A percentile compares a stretch with the other conserved stretches of the same genome.
phyloP scores from a whole-genome alignment of 1,140 invertebrate species.

The Cotesia vestalis region DNA sequence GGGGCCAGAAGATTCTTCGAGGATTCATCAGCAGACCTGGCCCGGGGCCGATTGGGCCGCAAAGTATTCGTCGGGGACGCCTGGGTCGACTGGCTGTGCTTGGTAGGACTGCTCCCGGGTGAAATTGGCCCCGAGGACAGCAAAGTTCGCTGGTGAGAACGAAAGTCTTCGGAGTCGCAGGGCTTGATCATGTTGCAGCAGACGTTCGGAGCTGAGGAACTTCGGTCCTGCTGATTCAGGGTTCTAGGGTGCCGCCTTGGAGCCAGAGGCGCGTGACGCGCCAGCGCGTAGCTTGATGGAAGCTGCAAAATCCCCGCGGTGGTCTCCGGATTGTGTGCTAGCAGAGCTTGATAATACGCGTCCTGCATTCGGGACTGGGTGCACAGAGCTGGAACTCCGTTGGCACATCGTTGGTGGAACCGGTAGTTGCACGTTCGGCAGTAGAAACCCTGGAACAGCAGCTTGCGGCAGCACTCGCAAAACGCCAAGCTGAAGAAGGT shows the following conservation, averaged over 20 bases:
- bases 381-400: constrained; percentile 84
- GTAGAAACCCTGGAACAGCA: constrained; percentile 93
- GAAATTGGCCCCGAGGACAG: constrained; percentile 54
- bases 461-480: constrained; percentile 90
- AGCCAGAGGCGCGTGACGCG: constrained; percentile 56
- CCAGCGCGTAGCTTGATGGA: constrained; percentile 60
- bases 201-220: constrained; percentile 95
- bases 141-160: constrained; percentile 64
- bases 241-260: constrained; percentile 73
- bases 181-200: constrained; percentile 87
- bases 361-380: constrained; percentile 84
- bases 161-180: constrained; percentile 54
- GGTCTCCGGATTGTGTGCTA: constrained; percentile 77
- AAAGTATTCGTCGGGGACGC: constrained; percentile 84
- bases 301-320: constrained; percentile 74
- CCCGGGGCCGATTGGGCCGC: constrained; percentile 81
- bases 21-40: constrained; percentile 92
- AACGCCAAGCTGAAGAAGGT: constrained; percentile 96
- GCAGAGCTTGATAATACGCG: constrained; percentile 79
- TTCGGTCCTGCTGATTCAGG: constrained; percentile 86
- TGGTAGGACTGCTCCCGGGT: constrained; percentile 63
- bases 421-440: constrained; percentile 95
- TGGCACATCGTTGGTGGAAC: constrained; percentile 92
- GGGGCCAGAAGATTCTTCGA: constrained; percentile 83
- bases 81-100: constrained; percentile 75